These are phyloP conservation scores for Geotrupes spiniger DNA, from an alignment of 2,888 invertebrate species.

Conservation along the genomic window DNA sequence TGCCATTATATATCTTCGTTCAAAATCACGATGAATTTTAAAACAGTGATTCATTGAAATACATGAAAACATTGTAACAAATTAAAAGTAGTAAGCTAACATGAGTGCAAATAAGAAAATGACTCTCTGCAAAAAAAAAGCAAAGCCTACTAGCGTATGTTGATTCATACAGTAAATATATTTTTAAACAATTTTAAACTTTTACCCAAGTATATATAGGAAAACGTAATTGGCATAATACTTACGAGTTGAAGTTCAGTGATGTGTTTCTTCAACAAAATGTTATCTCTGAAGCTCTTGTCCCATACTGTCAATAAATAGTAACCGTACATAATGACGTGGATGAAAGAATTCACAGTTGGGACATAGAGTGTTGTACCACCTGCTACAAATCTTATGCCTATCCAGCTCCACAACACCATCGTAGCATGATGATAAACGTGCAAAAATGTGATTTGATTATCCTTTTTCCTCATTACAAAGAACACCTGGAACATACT, in stretches of 20 bases:
- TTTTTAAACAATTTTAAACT: too few relatives aligned
- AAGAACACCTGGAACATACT: slow-evolving; percentile 65
- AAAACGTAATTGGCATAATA: slow-evolving; percentile 25
- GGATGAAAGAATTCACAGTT: slow-evolving; percentile 71
- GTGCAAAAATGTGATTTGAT: slow-evolving; percentile 80
- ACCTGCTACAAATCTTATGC: slow-evolving; percentile 62
- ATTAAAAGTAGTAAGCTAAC: too few relatives aligned
- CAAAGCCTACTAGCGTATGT: too few relatives aligned
- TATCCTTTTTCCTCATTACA: slow-evolving; percentile 77
- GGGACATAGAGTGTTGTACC: slow-evolving; percentile 67
- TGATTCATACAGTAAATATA: too few relatives aligned
- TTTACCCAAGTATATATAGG: too few relatives aligned
- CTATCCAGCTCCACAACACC: slow-evolving; percentile 65
- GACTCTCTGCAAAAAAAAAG: too few relatives aligned
- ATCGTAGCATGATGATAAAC: slow-evolving; percentile 85
- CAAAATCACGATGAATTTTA: too few relatives aligned
- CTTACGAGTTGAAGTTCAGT: slow-evolving; percentile 78
- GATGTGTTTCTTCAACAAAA: slow-evolving; percentile 84
- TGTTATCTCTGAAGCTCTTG: slow-evolving; percentile 64
- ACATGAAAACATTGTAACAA: too few relatives aligned
- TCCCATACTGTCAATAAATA: slow-evolving; percentile 74
- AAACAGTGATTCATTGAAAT: too few relatives aligned
- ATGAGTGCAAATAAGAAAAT: too few relatives aligned
- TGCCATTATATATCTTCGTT: too few relatives aligned
- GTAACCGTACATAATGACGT: slow-evolving; percentile 78